Evolutionary conservation across 2,113 vertebrate genomes (phyloP), one percentile per base, ranked within the genome.

Genomic region (Lepus timidus): DNA sequence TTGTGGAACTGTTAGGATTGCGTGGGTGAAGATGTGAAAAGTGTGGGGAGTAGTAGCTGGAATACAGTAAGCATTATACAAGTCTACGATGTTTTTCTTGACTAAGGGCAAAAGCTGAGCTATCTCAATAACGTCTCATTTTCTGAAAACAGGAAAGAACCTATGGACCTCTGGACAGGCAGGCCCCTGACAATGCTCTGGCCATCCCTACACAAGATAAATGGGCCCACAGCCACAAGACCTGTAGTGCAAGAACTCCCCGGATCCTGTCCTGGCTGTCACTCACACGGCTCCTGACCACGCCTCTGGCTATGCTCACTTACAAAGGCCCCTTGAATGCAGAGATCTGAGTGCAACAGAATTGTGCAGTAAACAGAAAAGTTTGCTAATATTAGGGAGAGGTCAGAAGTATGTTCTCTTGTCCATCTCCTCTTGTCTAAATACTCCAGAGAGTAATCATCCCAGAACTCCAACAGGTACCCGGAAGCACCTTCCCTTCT

Each of bases 51-150:
- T 65, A 80, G 62, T 80, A 64, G 68, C 51, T 76, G 76, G 62
- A 67, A 82, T 82, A 82, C 7, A 84, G 58, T 31, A 58, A 87
- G 29, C 19, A 87, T 64, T 82, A 33, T 33, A 39, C 10, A 80
- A 80, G 52, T 83, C n/a, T 62, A 78, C 78, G 39, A 17, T 82
- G 44, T 23, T 44, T 58, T 90, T 85, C 39, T 80, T 61, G 31
- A 17, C 68, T 90, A 86, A 90, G 49, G 67, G 33, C 33, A 93
- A 88, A 65, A 79, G 27, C 74, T 90, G 62, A 81, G 90, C 22
- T 87, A 90, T 4, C 9, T 76, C 29, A 13, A 4, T 75, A 22
- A 87, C n/a, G 33, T 49, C n/a, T 22, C 75, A 29, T 33, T 62
- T 61, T 85, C 31, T 75, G 65, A 39, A 85, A 81, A 87, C 44